A percentile compares a stretch with the other conserved stretches of the same genome.
These are phyloP conservation scores for Drosophila sechellia DNA, from an alignment of 1,140 invertebrate species.

Conservation along the genomic window DNA sequence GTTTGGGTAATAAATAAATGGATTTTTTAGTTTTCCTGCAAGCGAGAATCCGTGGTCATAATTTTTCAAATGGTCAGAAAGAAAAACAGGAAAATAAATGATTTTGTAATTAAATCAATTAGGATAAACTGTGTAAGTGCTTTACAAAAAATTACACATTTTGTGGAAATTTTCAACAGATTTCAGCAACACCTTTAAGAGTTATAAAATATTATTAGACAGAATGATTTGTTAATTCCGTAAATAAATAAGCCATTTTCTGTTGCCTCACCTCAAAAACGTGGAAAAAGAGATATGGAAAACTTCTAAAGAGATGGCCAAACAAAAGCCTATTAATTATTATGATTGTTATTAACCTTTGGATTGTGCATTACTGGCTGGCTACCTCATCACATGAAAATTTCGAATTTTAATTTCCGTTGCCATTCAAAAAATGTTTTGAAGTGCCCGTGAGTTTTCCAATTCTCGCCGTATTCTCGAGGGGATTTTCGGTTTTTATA, in stretches of 20 bases:
- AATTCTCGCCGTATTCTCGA: no score
- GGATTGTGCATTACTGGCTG: conserved; percentile 30
- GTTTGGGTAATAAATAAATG: conserved; percentile 52
- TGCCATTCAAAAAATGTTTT: conserved; percentile 26
- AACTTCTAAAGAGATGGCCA: conserved; percentile 4
- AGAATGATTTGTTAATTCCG: not conserved
- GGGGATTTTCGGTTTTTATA: conserved; percentile 23
- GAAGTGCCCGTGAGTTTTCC: conserved; percentile 30
- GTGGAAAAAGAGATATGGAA: conserved; percentile 30
- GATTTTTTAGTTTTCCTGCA: conserved; percentile 1
- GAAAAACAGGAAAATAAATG: not conserved
- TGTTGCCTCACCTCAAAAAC: not conserved
- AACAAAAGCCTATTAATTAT: conserved; percentile 46
- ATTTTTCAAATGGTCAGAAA: not conserved
- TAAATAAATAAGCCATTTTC: not conserved
- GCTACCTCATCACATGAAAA: conserved; percentile 20
- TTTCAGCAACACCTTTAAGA: no score
- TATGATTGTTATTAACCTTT: conserved; percentile 53
- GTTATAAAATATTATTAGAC: no score
- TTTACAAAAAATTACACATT: no score
- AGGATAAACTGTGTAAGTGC: no score
- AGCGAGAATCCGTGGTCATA: not conserved
- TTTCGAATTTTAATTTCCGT: conserved; percentile 18
- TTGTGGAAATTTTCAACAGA: no score
- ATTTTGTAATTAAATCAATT: not conserved